These are phyloP conservation scores for Oplegnathus fasciatus DNA, from an alignment of 2,113 vertebrate genomes.

Conservation along the genomic window DNA sequence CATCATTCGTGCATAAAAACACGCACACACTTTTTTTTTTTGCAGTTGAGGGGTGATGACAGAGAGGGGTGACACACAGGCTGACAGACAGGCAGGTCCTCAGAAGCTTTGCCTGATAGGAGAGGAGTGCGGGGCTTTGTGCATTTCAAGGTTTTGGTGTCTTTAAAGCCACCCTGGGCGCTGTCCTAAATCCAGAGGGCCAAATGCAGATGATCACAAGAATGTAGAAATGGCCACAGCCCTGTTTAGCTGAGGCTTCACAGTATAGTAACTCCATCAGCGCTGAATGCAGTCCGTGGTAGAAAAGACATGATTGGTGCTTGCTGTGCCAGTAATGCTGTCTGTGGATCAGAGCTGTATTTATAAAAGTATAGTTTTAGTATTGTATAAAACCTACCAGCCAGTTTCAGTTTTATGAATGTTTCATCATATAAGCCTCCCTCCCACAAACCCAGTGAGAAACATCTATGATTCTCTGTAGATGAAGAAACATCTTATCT, in stretches of 20 bases:
- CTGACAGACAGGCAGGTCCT: constrained; percentile 47
- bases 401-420: constrained; percentile 55
- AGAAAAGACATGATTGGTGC: not conserved
- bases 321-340: constrained; percentile 21
- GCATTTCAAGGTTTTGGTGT: constrained; percentile 49
- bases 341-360: constrained; percentile 41
- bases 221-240: constrained; percentile 31
- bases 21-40: not conserved
- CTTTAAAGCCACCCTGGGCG: constrained; percentile 37
- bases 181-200: constrained; percentile 48
- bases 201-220: constrained; percentile 51
- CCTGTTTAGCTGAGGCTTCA: constrained; percentile 40
- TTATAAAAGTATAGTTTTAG: constrained; percentile 48
- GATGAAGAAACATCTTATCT: constrained; percentile 41
- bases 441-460: not conserved
- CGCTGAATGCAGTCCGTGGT: constrained; percentile 5
- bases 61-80: constrained; percentile 49
- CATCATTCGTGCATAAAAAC: constrained; percentile 39
- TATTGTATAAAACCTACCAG: constrained; percentile 30
- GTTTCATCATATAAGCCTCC: constrained; percentile 51
- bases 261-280: constrained; percentile 41
- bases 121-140: constrained; percentile 20
- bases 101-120: constrained; percentile 31
- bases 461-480: constrained; percentile 33
- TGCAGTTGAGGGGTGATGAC: constrained; percentile 44